Evolutionary conservation across 1,140 invertebrate genomes (phyloP), one percentile per base, ranked within the genome.

Genomic region (Drosophila takahashii): DNA sequence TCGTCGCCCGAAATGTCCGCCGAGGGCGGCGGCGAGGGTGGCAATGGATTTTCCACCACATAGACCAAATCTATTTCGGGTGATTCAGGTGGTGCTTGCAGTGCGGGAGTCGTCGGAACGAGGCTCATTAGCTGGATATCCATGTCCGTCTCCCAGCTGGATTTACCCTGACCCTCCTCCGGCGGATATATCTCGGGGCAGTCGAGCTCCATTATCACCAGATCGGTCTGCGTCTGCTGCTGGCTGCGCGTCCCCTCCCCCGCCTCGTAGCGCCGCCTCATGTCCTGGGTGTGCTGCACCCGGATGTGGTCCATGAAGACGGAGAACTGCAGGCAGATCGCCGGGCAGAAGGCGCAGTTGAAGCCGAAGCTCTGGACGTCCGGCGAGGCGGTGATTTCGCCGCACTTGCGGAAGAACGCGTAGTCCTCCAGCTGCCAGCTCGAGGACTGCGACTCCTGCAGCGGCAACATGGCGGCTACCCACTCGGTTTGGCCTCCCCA

Each of bases 361-460:
- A 91, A 90, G n/a, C 90, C 90, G 48, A 91, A 91, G 18, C 79
- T 77, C 74, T 91, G 79, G 15, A 79, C 75, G 62, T 91, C 90
- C 13, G 90, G 90, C 22, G 90, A 91, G 18, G 78, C 81, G 44
- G 90, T 91, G 22, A 91, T 91, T 74, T 91, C 90, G 22, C 90
- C 90, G 50, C 90, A 91, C 44, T 91, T 91, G 13, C 75, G 76
- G 71, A 91, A 91, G 34, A 84, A 87, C 4, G 84, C 84, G 47
- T 84, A 87, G 13, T 87, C 84, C 77, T 89, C 84, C 36, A 87
- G 77, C 42, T 83, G 84, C 84, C 84, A 87, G 22, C 72, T 70
- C 36, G 81, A 77, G 15, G 53, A 39, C 32, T 79, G 79, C 45
- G 58, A 32, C 44, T 85, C 78, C 53, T 75, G 75, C 56, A 89